Base-by-base conservation (phyloP, 2,888 invertebrate genomes). In the Zygogramma bicolorata region DNA sequence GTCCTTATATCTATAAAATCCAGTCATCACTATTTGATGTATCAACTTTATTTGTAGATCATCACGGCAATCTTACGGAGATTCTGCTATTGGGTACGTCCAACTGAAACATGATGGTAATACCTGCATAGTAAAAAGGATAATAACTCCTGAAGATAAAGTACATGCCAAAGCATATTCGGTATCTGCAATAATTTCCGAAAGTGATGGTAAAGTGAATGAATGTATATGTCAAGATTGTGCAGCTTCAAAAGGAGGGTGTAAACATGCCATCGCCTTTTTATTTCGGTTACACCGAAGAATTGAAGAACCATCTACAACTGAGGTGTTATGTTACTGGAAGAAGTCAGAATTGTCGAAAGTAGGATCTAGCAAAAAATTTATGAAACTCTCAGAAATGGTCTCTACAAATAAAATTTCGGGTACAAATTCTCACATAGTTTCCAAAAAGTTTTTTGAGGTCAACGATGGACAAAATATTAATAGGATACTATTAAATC, bases 251-350 rank as follows among this genome's bases (percentile, higher is more conserved):
- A 38, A 57, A 74, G 77, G 77, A 73, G 71, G 60, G 31, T 68
- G 80, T 60, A 79, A 80, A 49, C 77, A 79, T 72, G 66, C 71
- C 31, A 49, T 75, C 20, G 77, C 78, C 22, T 80, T 79, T 68
- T 53, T 76, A 15, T 70, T 71, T 60, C 77, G 77, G 77, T 20
- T 80, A 8, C 76, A 77, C 60, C 61, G 76, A 31, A 65, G 76
- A 38, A 73, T 68, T 65, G 76, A 75, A 71, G 74, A 79, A 59
- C 76, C 74, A 53, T 69, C 78, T 27, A 25, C 49, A 3, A 76
- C 72, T 15, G 34, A 42, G 10, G 31, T 53, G n/a, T 29, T 40
- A 25, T 65, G 57, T 62, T 70, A 75, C 42, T 68, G 75, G 74
- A 60, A 60, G 1, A 60, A 60, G 34, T 27, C 60, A 60, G 15